Evolutionary conservation across 2,113 vertebrate species (phyloP), one percentile per base, ranked within the genome.

Genomic region (Coturnix japonica): DNA sequence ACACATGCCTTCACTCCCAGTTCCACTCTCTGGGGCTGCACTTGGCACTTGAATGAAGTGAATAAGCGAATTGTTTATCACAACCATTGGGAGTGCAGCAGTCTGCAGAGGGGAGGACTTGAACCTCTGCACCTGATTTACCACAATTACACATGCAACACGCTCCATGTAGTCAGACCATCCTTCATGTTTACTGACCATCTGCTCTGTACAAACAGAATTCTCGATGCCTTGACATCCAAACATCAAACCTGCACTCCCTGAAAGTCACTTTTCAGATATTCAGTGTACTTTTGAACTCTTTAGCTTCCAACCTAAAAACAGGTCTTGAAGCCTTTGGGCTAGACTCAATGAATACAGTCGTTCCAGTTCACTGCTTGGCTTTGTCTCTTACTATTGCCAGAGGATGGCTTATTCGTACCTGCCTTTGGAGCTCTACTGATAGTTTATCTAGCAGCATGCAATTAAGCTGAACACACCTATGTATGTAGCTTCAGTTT

Each of bases 21-120:
- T 41, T 46, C 56, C 51, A n/a, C 10, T 43, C 61, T 84, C 70
- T 43, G n/a, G 81, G 61, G 47, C 61, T 87, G 43, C 78, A 72
- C n/a, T 47, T 81, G 66, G 35, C 54, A 49, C 22, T 79, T 35
- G 19, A 56, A 47, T 39, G 4, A 69, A 56, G 33, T 1, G 1
- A 75, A 87, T 54, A 66, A 78, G 16, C 77, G 2, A 70, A 61
- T 70, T 66, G 33, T 19, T 81, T 88, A 64, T 33, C 20, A 5
- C 0, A 0, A 60, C 65, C 20, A 39, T 71, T 44, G 37, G 43
- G 28, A 74, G 20, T 0, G 0, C 65, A 71, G n/a, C 25, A 39
- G 73, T 84, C 71, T 30, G 20, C 57, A 30, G 25, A 23, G 57
- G 54, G 14, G 11, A 81, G 39, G 19, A 72, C 39, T 39, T 57